A percentile compares a stretch with the other conserved stretches of the same genome.
Conservation (phyloP, 2,888 invertebrate genomes). For the Erebia aethiops region DNA sequence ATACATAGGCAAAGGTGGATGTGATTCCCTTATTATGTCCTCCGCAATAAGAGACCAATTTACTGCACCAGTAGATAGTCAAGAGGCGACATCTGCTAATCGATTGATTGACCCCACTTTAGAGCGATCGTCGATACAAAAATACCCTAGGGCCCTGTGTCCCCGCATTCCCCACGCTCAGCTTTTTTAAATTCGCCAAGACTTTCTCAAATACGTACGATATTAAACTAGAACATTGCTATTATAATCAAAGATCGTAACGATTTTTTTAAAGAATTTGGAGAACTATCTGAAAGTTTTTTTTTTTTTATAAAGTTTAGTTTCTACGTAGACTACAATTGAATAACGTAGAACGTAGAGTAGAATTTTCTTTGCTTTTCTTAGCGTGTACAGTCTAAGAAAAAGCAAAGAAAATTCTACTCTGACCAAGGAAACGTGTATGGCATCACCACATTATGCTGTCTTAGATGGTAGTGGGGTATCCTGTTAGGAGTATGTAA, state of each 20-base stretch:
- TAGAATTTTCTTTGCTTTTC: no score
- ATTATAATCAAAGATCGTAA: not conserved
- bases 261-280: no score
- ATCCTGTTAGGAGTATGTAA: no score
- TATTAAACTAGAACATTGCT: not conserved
- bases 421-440: no score
- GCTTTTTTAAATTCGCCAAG: conserved; percentile 36
- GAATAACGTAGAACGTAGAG: no score
- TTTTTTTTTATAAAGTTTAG: no score
- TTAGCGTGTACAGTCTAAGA: no score
- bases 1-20: conserved; percentile 10
- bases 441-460: no score
- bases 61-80: conserved; percentile 77
- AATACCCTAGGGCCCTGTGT: conserved; percentile 60
- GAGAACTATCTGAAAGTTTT: no score
- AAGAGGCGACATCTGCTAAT: conserved; percentile 79
- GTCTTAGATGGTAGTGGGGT: no score
- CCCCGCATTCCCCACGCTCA: conserved; percentile 53
- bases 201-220: not conserved
- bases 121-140: conserved; percentile 62
- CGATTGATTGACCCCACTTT: conserved; percentile 80
- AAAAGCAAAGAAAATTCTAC: no score
- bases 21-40: conserved; percentile 30
- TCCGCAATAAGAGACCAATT: conserved; percentile 70
- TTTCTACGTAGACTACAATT: no score